Evolutionary conservation across 2,797 vertebrate genomes (phyloP).

Genomic region (Acanthornis magna): DNA sequence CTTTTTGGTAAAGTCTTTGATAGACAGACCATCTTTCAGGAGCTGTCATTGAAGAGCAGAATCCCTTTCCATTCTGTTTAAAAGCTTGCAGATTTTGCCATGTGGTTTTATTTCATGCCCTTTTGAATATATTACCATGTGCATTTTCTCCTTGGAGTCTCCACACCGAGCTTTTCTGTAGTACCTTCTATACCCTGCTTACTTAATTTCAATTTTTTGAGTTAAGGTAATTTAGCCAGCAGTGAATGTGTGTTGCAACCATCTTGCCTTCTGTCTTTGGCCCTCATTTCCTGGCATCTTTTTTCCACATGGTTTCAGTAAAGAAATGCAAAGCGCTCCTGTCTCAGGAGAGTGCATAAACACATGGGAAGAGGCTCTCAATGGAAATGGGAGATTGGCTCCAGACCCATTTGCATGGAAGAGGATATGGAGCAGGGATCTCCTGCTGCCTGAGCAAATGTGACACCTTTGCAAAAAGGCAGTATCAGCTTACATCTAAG

Average conservation of each 20-base stretch:
- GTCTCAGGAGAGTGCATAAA: not conserved
- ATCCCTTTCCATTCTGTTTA: not conserved
- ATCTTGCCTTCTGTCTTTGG: not conserved
- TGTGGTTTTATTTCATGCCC: not conserved
- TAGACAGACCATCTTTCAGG: not conserved
- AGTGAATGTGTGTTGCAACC: not conserved
- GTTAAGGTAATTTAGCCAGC: not conserved
- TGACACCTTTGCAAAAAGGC: not conserved
- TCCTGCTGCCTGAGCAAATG: not conserved
- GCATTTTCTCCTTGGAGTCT: not conserved
- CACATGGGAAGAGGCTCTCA: not conserved
- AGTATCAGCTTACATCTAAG: not conserved
- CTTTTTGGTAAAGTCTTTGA: not conserved
- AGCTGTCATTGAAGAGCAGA: not conserved
- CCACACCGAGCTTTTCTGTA: not conserved
- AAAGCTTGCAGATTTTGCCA: not conserved
- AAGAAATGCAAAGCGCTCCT: not conserved
- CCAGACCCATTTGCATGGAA: not conserved
- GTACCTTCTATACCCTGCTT: not conserved
- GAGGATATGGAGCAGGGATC: not conserved
- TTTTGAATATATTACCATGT: not conserved
- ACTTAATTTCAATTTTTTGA: not conserved
- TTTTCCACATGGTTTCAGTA: not conserved
- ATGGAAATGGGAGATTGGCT: not conserved
- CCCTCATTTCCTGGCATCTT: not conserved